Evolutionary conservation across 2,888 invertebrate genomes (phyloP), one percentile per base, ranked within the genome.

Genomic region (Nectonema munidae): DNA sequence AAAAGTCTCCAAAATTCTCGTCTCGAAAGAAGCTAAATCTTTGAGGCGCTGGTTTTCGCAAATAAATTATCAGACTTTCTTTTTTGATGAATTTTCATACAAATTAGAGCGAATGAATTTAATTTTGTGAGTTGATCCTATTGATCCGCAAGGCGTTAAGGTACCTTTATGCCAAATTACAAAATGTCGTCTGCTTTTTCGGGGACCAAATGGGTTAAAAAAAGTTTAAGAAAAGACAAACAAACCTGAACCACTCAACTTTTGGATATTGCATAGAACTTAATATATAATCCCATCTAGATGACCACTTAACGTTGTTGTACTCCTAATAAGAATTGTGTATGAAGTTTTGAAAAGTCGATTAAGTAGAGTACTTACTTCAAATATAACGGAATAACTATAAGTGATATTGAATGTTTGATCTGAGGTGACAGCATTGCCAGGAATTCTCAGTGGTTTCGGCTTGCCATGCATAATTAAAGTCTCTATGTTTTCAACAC

Each of bases 251-350:
- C 89, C 86, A 89, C 54, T 89, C 86, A 48, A 89, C 86, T 53
- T 86, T 86, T 1, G 86, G 76, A 53, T 86, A 81, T 0, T 81
- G 83, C 73, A 83, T 79, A 1, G 86, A 81, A 57, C 86, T 81
- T 42, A 95, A 60, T 44, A 95, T 86, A 55, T 95, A 95, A 57
- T 95, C 95, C 95, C 95, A 95, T 49, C 95, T 65, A 0, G 83
- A 86, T 0, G 83, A 83, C 95, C 89, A 95, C 57, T 81, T 83
- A 11, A 81, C 51, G 2, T 50, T 44, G 11, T 49, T 50, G 15
- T 30, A 14, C 6, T 14, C 30, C 30, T 30, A 11, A 14, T 14
- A 14, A 14, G 15, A 36, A 21, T 36, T 36, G 5, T 11, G 29
- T 33, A 3, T 11, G 29, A 3, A 42, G n/a, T n/a, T 33, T 15